A percentile compares a stretch with the other conserved stretches of the same genome.
Evolutionary conservation across 2,113 vertebrate genomes (phyloP).

Genomic region (Phalacrocorax pelagicus): DNA sequence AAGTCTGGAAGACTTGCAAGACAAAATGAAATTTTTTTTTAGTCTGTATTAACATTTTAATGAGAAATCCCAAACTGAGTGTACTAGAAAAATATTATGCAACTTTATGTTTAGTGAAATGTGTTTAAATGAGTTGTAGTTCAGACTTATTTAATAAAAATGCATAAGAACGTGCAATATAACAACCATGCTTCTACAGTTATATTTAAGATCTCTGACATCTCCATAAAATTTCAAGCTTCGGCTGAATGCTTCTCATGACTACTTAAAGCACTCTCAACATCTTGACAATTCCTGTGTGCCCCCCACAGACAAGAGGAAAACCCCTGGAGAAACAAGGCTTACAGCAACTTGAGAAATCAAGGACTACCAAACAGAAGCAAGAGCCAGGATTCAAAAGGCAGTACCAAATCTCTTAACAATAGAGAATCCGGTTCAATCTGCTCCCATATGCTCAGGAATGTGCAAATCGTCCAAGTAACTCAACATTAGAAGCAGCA

Average conservation of each 20-base stretch:
- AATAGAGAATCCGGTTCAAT: slow-evolving; percentile 9
- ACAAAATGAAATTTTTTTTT: neutral
- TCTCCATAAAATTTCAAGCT: neutral
- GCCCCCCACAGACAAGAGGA: neutral
- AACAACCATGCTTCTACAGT: neutral
- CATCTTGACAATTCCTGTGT: neutral
- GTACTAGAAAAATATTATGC: neutral
- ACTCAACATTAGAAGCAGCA: neutral
- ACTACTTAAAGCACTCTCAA: neutral
- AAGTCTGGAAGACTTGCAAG: neutral
- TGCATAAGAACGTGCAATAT: neutral
- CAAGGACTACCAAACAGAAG: neutral
- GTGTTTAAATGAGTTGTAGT: neutral
- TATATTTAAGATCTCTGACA: neutral
- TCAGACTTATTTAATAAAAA: neutral
- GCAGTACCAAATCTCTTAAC: neutral
- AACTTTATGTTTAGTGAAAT: neutral
- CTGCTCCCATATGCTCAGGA: slow-evolving; percentile 18
- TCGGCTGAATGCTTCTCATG: neutral
- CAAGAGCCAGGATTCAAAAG: neutral
- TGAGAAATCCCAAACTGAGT: neutral
- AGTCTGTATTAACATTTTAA: neutral
- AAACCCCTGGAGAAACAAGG: slow-evolving; percentile 5
- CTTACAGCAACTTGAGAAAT: neutral
- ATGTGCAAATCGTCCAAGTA: neutral